Evolutionary conservation across 2,797 vertebrate genomes (phyloP), one percentile per base, ranked within the genome.

Genomic region (Petrocephalus sullivani): DNA sequence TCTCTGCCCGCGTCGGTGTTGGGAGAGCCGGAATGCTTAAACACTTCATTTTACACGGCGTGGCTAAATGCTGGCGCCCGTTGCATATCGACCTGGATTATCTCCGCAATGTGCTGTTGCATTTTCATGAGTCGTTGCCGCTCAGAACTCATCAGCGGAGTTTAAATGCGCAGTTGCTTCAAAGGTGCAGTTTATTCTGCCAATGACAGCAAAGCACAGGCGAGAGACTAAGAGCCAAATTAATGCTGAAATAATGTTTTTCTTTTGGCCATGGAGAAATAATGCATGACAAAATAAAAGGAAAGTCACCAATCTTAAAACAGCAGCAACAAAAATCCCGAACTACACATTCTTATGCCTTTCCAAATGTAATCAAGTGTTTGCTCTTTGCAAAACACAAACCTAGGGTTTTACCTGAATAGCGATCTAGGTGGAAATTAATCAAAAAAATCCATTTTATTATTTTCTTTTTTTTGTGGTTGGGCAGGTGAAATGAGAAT

Each of bases 1-100:
- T 90, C 91, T 90, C 91, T 88, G 82, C 90, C 90, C 14, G 83
- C 16, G 88, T 90, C 89, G 88, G 88, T 58, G 78, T 60, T 53
- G 51, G 88, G 8, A 84, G 87, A 37, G 57, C 88, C 21, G 23
- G 23, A 88, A 87, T 86, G 71, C 78, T 71, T 87, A 89, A 89
- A 89, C 87, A 5, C 2, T 87, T 88, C 46, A 90, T 93, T 91
- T 92, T 87, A 89, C 67, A 23, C 7, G 88, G 54, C 78, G 58
- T 16, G n/a, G 81, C 57, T 88, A 88, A 88, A 90, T 75, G 75
- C 85, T 87, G 60, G 86, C 64, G 78, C 57, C 53, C 33, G 57
- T 71, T 67, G 58, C 60, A 84, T 88, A 88, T 90, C 81, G 87
- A 87, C 85, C 86, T 12, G 57, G 58, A 86, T 87, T 81, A 87